Evolutionary conservation across 37 sponge, comb jelly and placozoan species (phyloP), one percentile per base, ranked within the genome.

Genomic region (Beroe forskalii): DNA sequence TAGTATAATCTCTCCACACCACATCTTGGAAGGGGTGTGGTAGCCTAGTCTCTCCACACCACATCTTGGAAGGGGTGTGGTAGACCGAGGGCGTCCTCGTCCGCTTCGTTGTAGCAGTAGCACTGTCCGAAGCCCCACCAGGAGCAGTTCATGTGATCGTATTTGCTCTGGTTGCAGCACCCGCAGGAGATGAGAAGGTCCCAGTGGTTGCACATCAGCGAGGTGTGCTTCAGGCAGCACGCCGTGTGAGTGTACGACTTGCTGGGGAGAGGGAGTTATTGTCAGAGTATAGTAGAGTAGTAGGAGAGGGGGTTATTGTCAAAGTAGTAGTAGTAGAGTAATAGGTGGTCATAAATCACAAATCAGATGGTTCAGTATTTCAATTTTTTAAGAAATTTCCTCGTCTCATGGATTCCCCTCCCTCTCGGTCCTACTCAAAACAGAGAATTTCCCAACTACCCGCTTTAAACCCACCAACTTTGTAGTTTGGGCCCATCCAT

Each of bases 131-230:
- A 24, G 19, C 76, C 76, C 8, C 9, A 38, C 76, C 76, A 72
- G 37, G 40, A 23, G 27, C 76, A 72, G 76, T 72, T 27, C 76
- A 72, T 72, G 40, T 38, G 27, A 33, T 28, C 40, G 76, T 38
- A 35, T 36, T 72, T 72, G 4, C 22, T 23, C 37, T 33, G 3
- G 27, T 72, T 6, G 30, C 76, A 72, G 40, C 76, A 72, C 40
- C 76, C 76, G 1, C 76, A 17, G 3, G 76, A 72, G 6, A 72
- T 72, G 40, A 72, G 19, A 4, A 36, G 40, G 27, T 72, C 76
- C 76, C 76, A 72, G 76, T 17, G 76, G 76, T 72, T 72, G 30
- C 76, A 72, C 40, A 72, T 72, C 39, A 72, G 38, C 22, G 76
- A 32, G 19, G 39, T 72, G 38, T 6, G 6, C 14, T 28, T 27